Base-by-base conservation (phyloP, 2,113 vertebrate species). In the Colaptes auratus region DNA sequence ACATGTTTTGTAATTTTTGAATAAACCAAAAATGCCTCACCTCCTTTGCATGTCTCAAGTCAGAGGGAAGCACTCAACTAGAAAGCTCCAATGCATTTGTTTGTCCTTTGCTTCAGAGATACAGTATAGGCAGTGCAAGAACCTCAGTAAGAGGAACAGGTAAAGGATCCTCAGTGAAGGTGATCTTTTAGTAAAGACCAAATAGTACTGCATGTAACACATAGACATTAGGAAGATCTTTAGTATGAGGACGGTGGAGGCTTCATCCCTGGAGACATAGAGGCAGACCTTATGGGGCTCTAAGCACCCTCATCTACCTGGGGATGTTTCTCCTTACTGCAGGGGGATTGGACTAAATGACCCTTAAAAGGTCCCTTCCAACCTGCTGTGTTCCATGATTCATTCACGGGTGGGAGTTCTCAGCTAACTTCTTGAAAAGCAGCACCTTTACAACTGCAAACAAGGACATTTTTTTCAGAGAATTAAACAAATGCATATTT, bases 1-100 rank as follows among this genome's bases (percentile, higher is more conserved):
- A 80, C 15, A 12, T 56, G 94, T 98, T 87, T 94, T 97, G 56
- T 97, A 97, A 97, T 94, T 96, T 97, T 96, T 90, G 86, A 98
- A 97, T 98, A 98, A 98, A 98, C 75, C 50, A 95, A 90, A 96
- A 93, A 65, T 82, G 90, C 86, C 86, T 95, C 58, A n/a, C 71
- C 31, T 67, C 72, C 28, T 78, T 52, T 33, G 44, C 23, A 23
- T 82, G 71, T 93, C 33, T 86, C 24, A 70, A 56, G 46, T 77
- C 52, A 39, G 39, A 61, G 10, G 5, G 20, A 90, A 66, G 60
- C 0, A 1, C 30, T 56, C 48, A 67, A 31, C 64, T 11, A 4
- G 8, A 25, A 28, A 63, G 46, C 48, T 53, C 11, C 52, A 1
- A 0, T 15, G 25, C 16, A 9, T 20, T 75, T 52, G 15, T 50